These are phyloP conservation scores for Sylvia borin DNA, from an alignment of 2,797 vertebrate species.

Conservation along the genomic window DNA sequence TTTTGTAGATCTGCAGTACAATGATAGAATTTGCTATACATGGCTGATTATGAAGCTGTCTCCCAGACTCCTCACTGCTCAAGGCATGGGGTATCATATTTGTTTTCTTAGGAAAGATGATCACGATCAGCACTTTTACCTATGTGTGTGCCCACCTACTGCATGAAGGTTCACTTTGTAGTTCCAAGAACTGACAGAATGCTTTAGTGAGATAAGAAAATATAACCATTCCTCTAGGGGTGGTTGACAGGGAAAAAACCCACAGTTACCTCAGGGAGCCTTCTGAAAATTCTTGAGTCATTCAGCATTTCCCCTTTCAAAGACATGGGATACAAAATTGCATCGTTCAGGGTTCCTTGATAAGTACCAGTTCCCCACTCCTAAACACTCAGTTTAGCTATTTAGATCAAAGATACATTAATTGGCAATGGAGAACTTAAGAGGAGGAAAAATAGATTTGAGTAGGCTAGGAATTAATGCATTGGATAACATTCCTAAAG, in stretches of 20 bases:
- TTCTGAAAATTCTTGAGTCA: slow-evolving; percentile 47
- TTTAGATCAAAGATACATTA: slow-evolving; percentile 51
- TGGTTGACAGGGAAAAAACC: background rate
- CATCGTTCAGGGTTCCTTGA: background rate
- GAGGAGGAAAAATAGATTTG: background rate
- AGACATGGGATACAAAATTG: background rate
- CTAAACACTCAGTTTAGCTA: background rate
- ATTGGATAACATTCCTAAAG: background rate
- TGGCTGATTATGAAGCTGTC: slow-evolving; percentile 1
- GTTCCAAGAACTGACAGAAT: slow-evolving; percentile 60
- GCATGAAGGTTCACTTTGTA: slow-evolving; percentile 49
- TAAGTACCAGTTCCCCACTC: slow-evolving; percentile 10
- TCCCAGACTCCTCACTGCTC: background rate
- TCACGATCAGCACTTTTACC: background rate
- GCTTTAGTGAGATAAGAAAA: slow-evolving; percentile 57
- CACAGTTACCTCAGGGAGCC: slow-evolving; percentile 10
- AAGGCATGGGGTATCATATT: background rate
- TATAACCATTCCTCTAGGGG: slow-evolving; percentile 7
- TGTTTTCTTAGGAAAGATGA: slow-evolving; percentile 46
- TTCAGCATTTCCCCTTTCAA: background rate
- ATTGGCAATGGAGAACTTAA: slow-evolving; percentile 27
- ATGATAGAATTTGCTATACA: background rate
- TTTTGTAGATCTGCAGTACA: background rate
- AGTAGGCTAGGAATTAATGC: slow-evolving; percentile 20
- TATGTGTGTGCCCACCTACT: slow-evolving; percentile 4